A percentile compares a stretch with the other conserved stretches of the same genome.
These are phyloP conservation scores for Ammodramus savannarum DNA, from an alignment of 2,113 vertebrate genomes.

Conservation along the genomic window DNA sequence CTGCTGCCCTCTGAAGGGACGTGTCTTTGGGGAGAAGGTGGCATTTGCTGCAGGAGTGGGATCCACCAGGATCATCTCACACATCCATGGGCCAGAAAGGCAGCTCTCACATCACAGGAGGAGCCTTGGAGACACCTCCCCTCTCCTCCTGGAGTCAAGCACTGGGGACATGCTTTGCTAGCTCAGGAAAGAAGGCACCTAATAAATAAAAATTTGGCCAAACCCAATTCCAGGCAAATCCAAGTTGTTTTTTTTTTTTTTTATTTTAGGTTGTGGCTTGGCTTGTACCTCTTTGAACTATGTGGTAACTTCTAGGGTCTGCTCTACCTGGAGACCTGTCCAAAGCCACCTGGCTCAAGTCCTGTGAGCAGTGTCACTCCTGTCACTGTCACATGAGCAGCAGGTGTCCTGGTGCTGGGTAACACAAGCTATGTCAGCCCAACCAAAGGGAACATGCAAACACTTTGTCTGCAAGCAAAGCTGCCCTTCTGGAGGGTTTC, in stretches of 20 bases:
- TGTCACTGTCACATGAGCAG: not conserved
- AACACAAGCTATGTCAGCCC: not conserved
- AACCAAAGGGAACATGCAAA: not conserved
- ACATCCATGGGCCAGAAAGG: not conserved
- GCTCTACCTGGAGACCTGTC: not conserved
- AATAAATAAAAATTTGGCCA: not conserved
- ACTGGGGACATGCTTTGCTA: not conserved
- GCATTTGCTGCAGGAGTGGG: not conserved
- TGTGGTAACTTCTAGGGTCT: not conserved
- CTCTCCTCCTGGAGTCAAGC: not conserved
- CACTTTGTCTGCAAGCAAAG: not conserved
- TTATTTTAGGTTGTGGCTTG: not conserved
- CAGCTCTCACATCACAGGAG: not conserved
- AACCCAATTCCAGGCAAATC: not conserved
- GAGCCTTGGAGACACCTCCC: not conserved
- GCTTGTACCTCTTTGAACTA: not conserved
- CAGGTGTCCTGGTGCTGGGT: not conserved
- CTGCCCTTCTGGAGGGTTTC: not conserved
- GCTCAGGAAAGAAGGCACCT: constrained; percentile 39
- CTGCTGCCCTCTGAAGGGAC: not conserved
- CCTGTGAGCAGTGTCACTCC: not conserved
- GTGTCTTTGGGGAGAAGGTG: not conserved
- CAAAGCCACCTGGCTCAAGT: not conserved
- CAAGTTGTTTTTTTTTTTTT: not conserved
- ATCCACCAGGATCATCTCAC: not conserved